Percentiles rank a stretch among this genome's conserved stretches.
phyloP scores from a whole-genome alignment of 2,888 invertebrate species.

The Drosophila rellima region DNA sequence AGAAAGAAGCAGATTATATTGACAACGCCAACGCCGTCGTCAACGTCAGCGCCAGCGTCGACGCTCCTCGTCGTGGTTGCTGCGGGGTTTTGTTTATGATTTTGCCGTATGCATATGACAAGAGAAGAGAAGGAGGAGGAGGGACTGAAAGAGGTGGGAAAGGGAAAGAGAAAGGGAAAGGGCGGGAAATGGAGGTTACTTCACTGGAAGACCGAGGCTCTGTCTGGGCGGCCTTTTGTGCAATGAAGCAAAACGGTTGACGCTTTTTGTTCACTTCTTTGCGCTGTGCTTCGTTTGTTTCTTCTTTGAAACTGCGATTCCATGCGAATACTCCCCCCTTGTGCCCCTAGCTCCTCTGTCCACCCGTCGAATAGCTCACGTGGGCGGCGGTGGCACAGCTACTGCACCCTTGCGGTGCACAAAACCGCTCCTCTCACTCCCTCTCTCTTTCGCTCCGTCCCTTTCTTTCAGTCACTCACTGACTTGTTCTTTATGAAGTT shows the following conservation, averaged over 20 bases:
- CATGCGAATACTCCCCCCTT: slow-evolving; percentile 12
- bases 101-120: slow-evolving; percentile 13
- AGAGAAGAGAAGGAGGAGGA: not conserved
- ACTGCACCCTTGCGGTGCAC: slow-evolving; percentile 36
- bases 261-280: slow-evolving; percentile 45
- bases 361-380: not conserved
- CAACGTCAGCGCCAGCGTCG: not conserved
- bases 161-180: no score
- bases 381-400: slow-evolving; percentile 9
- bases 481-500: slow-evolving; percentile 35
- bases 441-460: not conserved
- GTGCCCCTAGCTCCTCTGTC: not conserved
- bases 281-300: slow-evolving; percentile 56
- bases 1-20: slow-evolving; percentile 59
- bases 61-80: slow-evolving; percentile 35
- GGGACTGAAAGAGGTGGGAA: not conserved
- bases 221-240: slow-evolving; percentile 64
- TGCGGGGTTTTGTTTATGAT: slow-evolving; percentile 48
- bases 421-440: not conserved
- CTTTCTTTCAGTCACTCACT: not conserved
- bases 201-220: slow-evolving; percentile 32
- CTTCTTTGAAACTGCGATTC: slow-evolving; percentile 54
- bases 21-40: slow-evolving; percentile 47
- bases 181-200: slow-evolving; percentile 9
- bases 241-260: slow-evolving; percentile 71